phyloP scores from a whole-genome alignment of 2,797 vertebrate genomes.

The Melanitta fusca region DNA sequence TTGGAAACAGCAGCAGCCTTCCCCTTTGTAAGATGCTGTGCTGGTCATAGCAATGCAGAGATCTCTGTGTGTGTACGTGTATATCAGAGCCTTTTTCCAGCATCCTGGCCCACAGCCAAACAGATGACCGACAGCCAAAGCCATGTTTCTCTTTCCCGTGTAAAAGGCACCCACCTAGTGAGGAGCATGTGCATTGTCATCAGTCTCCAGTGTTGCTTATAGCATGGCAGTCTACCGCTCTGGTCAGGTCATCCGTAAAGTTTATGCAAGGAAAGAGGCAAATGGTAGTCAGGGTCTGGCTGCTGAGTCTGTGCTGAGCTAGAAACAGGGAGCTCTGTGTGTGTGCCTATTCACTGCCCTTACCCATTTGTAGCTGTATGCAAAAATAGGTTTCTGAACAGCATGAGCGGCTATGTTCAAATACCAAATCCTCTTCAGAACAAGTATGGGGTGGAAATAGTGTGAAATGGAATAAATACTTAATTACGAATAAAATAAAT shows the following conservation, averaged over 20 bases:
- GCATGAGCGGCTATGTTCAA: not conserved
- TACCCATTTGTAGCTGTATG: not conserved
- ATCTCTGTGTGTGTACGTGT: no score
- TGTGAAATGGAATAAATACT: not conserved
- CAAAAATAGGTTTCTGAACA: not conserved
- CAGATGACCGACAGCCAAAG: not conserved
- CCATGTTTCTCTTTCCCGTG: not conserved
- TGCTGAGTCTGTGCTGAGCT: not conserved
- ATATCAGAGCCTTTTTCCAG: not conserved
- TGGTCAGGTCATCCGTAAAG: not conserved
- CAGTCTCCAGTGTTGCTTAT: not conserved
- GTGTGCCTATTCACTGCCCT: not conserved
- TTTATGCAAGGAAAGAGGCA: not conserved
- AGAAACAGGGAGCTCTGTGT: rapidly evolving
- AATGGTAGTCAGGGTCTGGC: not conserved
- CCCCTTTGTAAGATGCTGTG: not conserved
- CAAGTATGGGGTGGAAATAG: not conserved
- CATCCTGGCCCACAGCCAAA: not conserved
- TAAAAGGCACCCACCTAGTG: not conserved
- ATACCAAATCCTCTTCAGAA: not conserved
- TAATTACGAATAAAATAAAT: not conserved
- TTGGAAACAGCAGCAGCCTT: not conserved
- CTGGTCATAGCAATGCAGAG: not conserved
- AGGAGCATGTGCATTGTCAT: not conserved
- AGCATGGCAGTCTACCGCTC: not conserved